phyloP scores from a whole-genome alignment of 2,797 vertebrate species.

The Morelia viridis region DNA sequence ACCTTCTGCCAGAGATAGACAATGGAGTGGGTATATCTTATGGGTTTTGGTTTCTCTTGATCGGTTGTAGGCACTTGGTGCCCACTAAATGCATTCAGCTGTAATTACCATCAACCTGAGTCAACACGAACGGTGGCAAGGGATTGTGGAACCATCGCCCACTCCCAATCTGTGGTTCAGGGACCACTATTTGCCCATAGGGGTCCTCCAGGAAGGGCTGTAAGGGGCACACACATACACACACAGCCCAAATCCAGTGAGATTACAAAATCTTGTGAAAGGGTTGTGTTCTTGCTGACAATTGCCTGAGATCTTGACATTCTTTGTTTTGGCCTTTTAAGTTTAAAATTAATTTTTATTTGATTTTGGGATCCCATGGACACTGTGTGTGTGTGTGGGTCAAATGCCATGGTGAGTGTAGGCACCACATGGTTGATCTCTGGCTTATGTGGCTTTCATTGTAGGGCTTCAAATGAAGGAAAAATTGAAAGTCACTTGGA shows the following conservation, averaged over 20 bases:
- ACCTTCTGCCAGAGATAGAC: background rate
- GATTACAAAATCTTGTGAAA: background rate
- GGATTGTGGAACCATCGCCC: background rate
- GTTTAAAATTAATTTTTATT: background rate
- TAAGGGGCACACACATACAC: background rate
- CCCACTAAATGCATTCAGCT: background rate
- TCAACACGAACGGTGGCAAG: background rate
- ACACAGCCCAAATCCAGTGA: background rate
- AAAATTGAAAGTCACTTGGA: background rate
- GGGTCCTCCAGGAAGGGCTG: background rate
- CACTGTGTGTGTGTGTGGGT: background rate
- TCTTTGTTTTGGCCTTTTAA: background rate
- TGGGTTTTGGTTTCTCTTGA: background rate
- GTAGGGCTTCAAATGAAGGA: background rate
- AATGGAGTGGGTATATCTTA: background rate
- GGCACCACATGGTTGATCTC: background rate
- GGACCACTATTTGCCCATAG: background rate
- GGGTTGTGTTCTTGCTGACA: background rate
- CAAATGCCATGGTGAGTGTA: background rate
- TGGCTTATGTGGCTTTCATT: background rate
- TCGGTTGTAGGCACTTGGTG: background rate
- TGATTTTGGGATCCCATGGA: background rate
- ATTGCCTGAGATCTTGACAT: background rate
- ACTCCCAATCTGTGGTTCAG: background rate
- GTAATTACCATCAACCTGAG: background rate